Evolutionary conservation across 1,140 invertebrate species (phyloP), one percentile per base, ranked within the genome.

Genomic region (Drosophila bifasciata): DNA sequence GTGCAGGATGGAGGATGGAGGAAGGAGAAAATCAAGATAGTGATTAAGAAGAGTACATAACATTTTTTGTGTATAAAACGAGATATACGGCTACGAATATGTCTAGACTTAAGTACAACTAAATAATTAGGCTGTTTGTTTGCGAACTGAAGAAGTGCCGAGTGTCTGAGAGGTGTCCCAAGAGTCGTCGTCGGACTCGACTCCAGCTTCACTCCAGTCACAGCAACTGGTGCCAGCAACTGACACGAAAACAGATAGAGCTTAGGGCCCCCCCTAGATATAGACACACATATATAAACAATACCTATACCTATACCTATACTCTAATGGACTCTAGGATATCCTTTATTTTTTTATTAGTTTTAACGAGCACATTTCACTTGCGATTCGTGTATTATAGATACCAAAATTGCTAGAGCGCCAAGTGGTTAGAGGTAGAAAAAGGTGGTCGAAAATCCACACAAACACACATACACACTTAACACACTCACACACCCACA

Each of bases 351-450:
- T 76, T 76, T 76, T 76, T 75, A 76, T 60, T 76, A 75, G 62
- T 68, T 60, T 75, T 64, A 75, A 67, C 49, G 71, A 72, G 70
- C 67, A 71, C 58, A 75, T 49, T 49, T 67, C 44, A 76, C 61
- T 75, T 52, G 72, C 71, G 60, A 68, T 76, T 67, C 71, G 71
- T 76, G 71, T 75, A 76, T 76, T 75, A 67, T 75, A 75, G 72
- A 75, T 75, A 75, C 72, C 72, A 75, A 75, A 83, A 74, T 77
- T 48, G 46, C 60, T 66, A 72, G 50, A 74, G 45, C 60, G 62
- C 55, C 56, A 53, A 67, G 19, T 17, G 67, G 66, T 70, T 70
- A 70, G 32, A 36, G 3, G 32, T 36, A 36, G 32, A 71, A 70
- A 70, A 21, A 59, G 70, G 58, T 70, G 40, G 60, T 59, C 67